These are phyloP conservation scores for Drosophila mayaguana DNA, from an alignment of 2,888 invertebrate species.

Conservation along the genomic window DNA sequence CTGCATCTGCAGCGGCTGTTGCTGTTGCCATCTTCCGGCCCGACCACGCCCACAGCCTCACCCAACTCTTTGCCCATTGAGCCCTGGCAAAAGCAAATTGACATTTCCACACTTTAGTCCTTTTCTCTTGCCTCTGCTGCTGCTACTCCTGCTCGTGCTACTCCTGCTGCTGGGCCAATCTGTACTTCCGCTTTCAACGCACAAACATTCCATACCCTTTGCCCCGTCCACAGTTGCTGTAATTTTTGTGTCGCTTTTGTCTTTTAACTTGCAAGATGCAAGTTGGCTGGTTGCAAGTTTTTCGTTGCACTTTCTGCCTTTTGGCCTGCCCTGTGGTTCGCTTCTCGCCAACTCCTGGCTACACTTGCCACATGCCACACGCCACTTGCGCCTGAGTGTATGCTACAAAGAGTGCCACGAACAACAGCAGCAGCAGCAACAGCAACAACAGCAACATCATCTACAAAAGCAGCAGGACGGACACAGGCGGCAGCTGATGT, in stretches of 20 bases:
- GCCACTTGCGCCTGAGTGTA: constrained; percentile 49
- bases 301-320: constrained; percentile 65
- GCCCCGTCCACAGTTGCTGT: constrained; percentile 8
- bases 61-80: constrained; percentile 9
- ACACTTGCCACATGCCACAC: constrained; percentile 20
- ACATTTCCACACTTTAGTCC: constrained; percentile 74
- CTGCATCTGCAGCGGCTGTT: constrained; percentile 27
- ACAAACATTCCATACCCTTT: constrained; percentile 13
- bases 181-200: constrained; percentile 63
- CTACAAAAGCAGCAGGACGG: constrained; percentile 2
- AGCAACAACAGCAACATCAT: constrained; percentile 1
- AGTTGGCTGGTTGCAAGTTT: constrained; percentile 58
- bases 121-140: constrained; percentile 30
- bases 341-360: constrained; percentile 30
- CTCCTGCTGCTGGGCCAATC: constrained; percentile 54
- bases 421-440: constrained; percentile 11
- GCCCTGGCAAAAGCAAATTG: constrained; percentile 60
- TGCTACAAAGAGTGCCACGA: constrained; percentile 53
- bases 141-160: constrained; percentile 37
- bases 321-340: constrained; percentile 55
- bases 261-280: constrained; percentile 45
- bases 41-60: constrained; percentile 16
- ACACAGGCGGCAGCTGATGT: constrained; percentile 47
- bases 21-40: constrained; percentile 37
- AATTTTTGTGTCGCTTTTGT: constrained; percentile 66